Evolutionary conservation across 2,888 invertebrate species (phyloP), one percentile per base, ranked within the genome.

Genomic region (Rosalia funebris): DNA sequence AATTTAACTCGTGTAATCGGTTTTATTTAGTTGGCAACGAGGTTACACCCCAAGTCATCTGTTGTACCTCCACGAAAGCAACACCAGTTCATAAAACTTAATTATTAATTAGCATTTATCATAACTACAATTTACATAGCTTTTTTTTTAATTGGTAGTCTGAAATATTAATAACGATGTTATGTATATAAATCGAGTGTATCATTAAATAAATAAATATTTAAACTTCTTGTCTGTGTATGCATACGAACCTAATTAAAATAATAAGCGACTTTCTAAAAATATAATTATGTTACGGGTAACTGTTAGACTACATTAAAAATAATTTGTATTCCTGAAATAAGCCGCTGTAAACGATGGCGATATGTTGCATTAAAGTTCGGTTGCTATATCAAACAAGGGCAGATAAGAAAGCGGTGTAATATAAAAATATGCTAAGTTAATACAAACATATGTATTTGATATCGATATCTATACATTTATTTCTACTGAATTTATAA

Each of bases 251-350:
- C 19, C 34, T 39, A 39, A 37, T 50, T 50, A 50, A 25, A 50
- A 50, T 37, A 50, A 50, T 50, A 50, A 50, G 50, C 20, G 12
- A 25, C 50, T 50, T 50, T 50, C 50, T 50, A 31, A 50, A 50
- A 50, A 37, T 39, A 36, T 12, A 50, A 50, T 50, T 39, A 50
- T 50, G 36, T 50, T 34, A 50, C 37, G 19, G n/a, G 20, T 45
- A 31, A 45, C 45, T 45, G 45, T 45, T 45, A 15, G 45, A 31
- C 1, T 45, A 31, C 12, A 31, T 45, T 45, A 45, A 45, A 45
- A 45, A 14, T 42, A 20, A 42, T 19, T 17, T 42, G 12, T 42
- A 17, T n/a, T 42, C 20, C 42, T 11, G 20, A 19, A 19, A 20
- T 42, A 19, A 42, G n/a, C 2, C 19, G 20, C n/a, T 19, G 5